Base-by-base conservation (phyloP, 2,888 invertebrate genomes). In the Macrosiphum euphorbiae region DNA sequence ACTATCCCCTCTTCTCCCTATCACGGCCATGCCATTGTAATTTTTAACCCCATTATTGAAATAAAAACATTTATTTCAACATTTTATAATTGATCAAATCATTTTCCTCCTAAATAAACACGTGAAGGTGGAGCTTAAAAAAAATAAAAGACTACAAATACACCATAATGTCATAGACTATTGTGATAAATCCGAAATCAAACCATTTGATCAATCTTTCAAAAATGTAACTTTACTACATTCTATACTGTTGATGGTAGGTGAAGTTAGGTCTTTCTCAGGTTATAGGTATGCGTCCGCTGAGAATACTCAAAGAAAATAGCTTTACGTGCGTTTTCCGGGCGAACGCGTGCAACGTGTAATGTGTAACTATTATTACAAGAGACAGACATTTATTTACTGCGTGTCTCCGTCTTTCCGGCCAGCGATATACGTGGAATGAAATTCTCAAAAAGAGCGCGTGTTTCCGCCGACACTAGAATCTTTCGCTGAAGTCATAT, bases 351-450 rank as follows among this genome's bases (percentile, higher is more conserved):
- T n/a, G 16, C 4, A 67, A 67, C 78, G 35, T 78, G 78, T 78
- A 78, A 78, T 20, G 78, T 78, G 78, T 78, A 78, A 78, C 78
- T 78, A 78, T 78, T 78, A 78, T 78, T 78, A 78, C 78, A 35
- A 78, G 78, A 35, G 78, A 78, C 78, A 35, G 35, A 35, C 78
- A 35, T 78, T 78, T 78, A 78, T 35, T 78, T 78, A 78, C 20
- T 78, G 78, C 20, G 67, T 78, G n/a, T 78, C 67, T 78, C 67
- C 67, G 78, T 78, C 78, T 78, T 78, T 35, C 78, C 78, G 78
- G 78, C 8, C 0, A 35, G 10, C 35, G 20, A 78, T 67, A 35
- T 78, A 78, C 35, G 78, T 41, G 78, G 35, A 35, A 78, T 78
- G 35, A 78, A 78, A 78, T 78, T 26, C 35, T 78, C 35, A 20